Percentiles rank a stretch among this genome's conserved stretches.
phyloP scores from a whole-genome alignment of 2,797 vertebrate genomes.

The Cossypha polioptera region DNA sequence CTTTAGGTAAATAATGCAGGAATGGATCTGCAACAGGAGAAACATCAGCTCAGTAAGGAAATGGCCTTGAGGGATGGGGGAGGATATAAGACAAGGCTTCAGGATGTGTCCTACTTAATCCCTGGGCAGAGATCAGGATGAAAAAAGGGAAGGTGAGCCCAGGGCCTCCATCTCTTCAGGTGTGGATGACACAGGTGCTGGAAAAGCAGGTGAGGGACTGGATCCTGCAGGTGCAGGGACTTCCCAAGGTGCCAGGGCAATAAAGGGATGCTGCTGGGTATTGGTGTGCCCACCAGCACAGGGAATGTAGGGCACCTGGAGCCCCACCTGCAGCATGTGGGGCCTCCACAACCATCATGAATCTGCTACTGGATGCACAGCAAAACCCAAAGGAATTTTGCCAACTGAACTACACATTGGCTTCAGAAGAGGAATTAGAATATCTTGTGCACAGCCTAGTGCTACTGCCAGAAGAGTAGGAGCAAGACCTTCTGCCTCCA shows the following conservation, averaged over 20 bases:
- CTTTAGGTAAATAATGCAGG: neutral
- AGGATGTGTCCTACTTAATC: neutral
- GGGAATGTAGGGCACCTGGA: neutral
- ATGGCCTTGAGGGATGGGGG: neutral
- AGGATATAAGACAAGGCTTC: neutral
- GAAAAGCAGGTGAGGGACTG: neutral
- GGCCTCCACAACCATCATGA: neutral
- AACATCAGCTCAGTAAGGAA: neutral
- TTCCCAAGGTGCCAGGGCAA: neutral
- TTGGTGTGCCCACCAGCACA: neutral
- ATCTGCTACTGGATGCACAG: neutral
- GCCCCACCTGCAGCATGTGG: fast-evolving
- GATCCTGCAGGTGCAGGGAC: neutral
- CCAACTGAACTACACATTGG: neutral
- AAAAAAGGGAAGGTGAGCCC: neutral
- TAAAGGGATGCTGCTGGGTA: neutral
- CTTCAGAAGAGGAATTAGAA: neutral
- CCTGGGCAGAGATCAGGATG: neutral
- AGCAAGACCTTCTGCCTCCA: neutral
- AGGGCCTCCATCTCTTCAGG: neutral
- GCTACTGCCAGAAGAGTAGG: neutral
- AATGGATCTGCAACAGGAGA: neutral
- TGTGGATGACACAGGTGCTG: neutral
- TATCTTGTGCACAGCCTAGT: neutral
- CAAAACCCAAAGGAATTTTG: neutral